Evolutionary conservation across 2,113 vertebrate genomes (phyloP).

Genomic region (Sebastes schlegelii): DNA sequence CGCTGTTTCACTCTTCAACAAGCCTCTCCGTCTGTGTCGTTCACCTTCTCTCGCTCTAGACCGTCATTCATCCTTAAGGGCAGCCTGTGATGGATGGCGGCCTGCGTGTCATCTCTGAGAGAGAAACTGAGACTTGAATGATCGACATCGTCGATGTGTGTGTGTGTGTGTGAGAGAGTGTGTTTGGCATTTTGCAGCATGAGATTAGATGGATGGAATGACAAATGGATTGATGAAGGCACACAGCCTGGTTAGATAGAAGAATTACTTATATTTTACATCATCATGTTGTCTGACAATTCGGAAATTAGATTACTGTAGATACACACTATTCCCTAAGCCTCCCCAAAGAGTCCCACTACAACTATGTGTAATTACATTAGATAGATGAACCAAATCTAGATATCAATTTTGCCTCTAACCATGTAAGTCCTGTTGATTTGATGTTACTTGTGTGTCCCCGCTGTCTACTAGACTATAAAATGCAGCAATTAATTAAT

Average conservation of each 20-base stretch:
- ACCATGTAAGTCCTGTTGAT: neutral
- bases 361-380: neutral
- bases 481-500: neutral
- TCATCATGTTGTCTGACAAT: neutral
- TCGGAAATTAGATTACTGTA: constrained; percentile 24
- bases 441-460: neutral
- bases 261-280: constrained; percentile 14
- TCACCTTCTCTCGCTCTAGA: neutral
- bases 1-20: neutral
- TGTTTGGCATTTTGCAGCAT: neutral
- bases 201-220: constrained; percentile 15
- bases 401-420: neutral
- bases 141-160: neutral
- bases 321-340: neutral
- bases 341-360: neutral
- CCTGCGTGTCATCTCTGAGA: neutral
- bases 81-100: neutral
- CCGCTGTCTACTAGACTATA: neutral
- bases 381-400: neutral
- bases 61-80: neutral
- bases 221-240: constrained; percentile 14
- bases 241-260: constrained; percentile 11
- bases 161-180: neutral
- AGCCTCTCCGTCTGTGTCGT: neutral
- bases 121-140: neutral